Base-by-base conservation (phyloP, 2,888 invertebrate species). In the Sympetrum striolatum region DNA sequence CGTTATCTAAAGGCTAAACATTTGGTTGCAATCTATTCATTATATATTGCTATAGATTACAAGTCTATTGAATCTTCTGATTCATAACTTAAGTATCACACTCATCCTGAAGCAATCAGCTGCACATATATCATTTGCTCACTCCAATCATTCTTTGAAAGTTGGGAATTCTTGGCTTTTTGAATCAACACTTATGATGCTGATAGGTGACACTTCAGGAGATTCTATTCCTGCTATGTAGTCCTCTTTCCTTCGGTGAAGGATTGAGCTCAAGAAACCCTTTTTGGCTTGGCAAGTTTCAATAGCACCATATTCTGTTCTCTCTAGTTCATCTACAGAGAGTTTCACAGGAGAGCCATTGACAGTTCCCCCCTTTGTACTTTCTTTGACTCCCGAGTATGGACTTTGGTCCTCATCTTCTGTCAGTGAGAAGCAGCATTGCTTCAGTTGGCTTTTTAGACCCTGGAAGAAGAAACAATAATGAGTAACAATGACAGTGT, bases 181-280 rank as follows among this genome's bases (percentile, higher is more conserved):
- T 18, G 8, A 12, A 31, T 86, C 86, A 60, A 86, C 86, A 35
- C 60, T 58, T 14, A 86, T 22, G 14, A 86, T 37, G 31, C 86
- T 86, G 5, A 86, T 86, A 12, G 60, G 58, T 0, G 14, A 37
- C 37, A 86, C 86, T 14, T 60, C 86, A 22, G 58, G 60, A 35
- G 58, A 35, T 15, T 37, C 39, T n/a, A 18, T 60, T 22, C 60
- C 60, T 6, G 60, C 86, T 1, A 86, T 60, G 37, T 86, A 86
- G n/a, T 64, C 86, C 18, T 86, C 64, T 39, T 86, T 86, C 64
- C 60, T 86, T 37, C 37, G 22, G 35, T 86, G 86, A 58, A 86
- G 35, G 10, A 37, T 22, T 58, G 39, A 60, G 73, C 31, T 25
- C 12, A 73, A 73, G 25, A 31, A 73, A 12, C 25, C 31, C 73